Conservation (phyloP, 2,888 invertebrate species). For the Epinotia bilunana region DNA sequence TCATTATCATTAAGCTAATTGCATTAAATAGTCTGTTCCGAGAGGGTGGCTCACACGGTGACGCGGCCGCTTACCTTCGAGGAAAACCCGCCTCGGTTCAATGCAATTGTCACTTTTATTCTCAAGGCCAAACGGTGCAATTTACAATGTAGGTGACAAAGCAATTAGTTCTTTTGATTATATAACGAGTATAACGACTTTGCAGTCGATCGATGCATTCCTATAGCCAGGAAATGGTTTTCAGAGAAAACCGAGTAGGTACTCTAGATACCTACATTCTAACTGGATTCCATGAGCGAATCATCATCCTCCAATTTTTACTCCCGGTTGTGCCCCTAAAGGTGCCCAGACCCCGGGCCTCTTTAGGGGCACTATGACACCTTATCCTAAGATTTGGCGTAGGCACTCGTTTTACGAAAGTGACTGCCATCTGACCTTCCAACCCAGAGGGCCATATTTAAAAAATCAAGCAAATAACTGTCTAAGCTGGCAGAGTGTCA, state of each 20-base stretch:
- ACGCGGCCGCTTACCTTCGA: conserved; percentile 71
- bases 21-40: conserved; percentile 52
- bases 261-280: neutral
- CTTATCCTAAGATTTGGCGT: too few species aligned
- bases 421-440: too few species aligned
- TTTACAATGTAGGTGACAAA: conserved; percentile 46
- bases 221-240: conserved; percentile 13
- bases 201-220: conserved; percentile 46
- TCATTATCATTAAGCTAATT: conserved; percentile 40
- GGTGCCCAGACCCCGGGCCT: too few species aligned
- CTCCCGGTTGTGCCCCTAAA: too few species aligned
- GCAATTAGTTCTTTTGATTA: conserved; percentile 54
- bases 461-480: too few species aligned
- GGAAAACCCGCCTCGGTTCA: conserved; percentile 63
- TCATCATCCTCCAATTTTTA: too few species aligned
- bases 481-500: too few species aligned
- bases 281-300: neutral
- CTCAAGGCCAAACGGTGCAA: conserved; percentile 47
- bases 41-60: conserved; percentile 63
- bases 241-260: neutral
- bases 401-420: too few species aligned
- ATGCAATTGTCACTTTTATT: conserved; percentile 52
- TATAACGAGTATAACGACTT: conserved; percentile 6
- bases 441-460: too few species aligned
- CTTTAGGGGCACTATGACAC: too few species aligned